These are phyloP conservation scores for Scleropages formosus DNA, from an alignment of 2,797 vertebrate genomes.

Conservation along the genomic window DNA sequence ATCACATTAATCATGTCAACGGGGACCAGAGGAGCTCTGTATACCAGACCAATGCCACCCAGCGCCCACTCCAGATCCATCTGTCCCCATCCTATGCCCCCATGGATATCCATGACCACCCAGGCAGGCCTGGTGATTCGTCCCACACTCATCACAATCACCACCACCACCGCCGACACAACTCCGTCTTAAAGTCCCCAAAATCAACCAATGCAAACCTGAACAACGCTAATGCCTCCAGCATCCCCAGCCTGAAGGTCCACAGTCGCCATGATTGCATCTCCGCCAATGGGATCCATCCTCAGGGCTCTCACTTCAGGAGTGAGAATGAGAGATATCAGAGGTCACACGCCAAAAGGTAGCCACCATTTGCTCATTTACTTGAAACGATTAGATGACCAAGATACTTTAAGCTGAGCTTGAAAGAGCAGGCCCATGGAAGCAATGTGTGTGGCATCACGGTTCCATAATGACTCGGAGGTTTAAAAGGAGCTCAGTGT, in stretches of 20 bases:
- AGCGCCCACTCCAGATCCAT: slow-evolving; percentile 91
- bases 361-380: slow-evolving; percentile 44
- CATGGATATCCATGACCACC: slow-evolving; percentile 67
- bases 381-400: neutral
- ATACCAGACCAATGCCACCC: slow-evolving; percentile 93
- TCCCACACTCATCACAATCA: slow-evolving; percentile 87
- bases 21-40: slow-evolving; percentile 84
- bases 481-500: too few species aligned
- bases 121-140: slow-evolving; percentile 69
- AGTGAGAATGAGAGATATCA: slow-evolving; percentile 77
- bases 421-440: too few species aligned
- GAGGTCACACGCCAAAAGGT: slow-evolving; percentile 87
- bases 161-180: slow-evolving; percentile 81
- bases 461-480: too few species aligned
- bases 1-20: slow-evolving; percentile 89
- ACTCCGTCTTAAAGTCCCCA: slow-evolving; percentile 84
- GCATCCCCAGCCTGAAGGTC: slow-evolving; percentile 83
- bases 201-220: slow-evolving; percentile 98
- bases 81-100: slow-evolving; percentile 82
- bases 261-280: slow-evolving; percentile 78
- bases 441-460: too few species aligned
- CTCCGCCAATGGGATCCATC: slow-evolving; percentile 76
- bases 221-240: slow-evolving; percentile 96
- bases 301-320: slow-evolving; percentile 66
- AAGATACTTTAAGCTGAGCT: too few species aligned